These are phyloP conservation scores for Platynereis dumerilii DNA, from an alignment of 2,888 invertebrate species.

Conservation along the genomic window DNA sequence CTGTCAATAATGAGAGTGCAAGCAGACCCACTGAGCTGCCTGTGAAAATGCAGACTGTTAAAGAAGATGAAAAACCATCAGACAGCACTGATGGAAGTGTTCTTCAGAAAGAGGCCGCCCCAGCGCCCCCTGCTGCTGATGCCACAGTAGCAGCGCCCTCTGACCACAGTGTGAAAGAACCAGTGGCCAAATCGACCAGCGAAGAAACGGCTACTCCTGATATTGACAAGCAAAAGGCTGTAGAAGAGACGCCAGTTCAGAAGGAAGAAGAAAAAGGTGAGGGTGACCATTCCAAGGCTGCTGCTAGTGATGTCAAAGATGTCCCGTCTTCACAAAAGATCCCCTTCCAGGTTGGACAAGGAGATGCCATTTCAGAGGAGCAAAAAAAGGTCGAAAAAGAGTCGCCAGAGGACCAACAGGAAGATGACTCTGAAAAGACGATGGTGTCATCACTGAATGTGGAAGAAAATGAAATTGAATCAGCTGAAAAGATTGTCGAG, in stretches of 20 bases:
- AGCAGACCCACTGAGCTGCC: no score
- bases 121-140: no score
- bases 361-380: background rate
- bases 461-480: background rate
- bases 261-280: conserved; percentile 10
- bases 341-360: background rate
- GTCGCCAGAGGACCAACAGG: background rate
- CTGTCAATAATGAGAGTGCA: no score
- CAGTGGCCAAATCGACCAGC: no score
- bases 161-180: no score
- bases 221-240: no score
- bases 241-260: background rate
- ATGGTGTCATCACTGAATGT: background rate
- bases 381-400: background rate
- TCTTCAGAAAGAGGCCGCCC: no score
- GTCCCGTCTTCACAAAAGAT: background rate
- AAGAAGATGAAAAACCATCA: no score
- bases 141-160: no score
- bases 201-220: no score
- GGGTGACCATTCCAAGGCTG: background rate
- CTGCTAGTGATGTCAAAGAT: background rate
- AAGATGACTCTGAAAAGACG: background rate
- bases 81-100: no score
- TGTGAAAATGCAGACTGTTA: no score
- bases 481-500: conserved; percentile 9